These are phyloP conservation scores for Lissonota sp. DNA, from an alignment of 2,888 invertebrate species.

Conservation along the genomic window DNA sequence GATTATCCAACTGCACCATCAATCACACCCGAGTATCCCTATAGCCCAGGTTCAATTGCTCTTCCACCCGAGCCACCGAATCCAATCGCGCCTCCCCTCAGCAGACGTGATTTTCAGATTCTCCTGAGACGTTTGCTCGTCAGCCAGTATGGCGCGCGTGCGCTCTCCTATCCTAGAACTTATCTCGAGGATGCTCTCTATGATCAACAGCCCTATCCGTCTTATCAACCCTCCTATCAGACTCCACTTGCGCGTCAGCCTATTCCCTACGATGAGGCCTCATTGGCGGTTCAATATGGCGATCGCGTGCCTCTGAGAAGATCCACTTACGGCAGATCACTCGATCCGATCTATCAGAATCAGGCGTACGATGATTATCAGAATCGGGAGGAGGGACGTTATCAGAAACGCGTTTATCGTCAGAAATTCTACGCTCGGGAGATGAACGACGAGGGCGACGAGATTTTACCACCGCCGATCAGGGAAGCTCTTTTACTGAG, in stretches of 20 bases:
- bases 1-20: constrained; percentile 72
- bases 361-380: constrained; percentile 79
- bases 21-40: constrained; percentile 75
- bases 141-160: constrained; percentile 85
- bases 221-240: constrained; percentile 83
- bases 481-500: constrained; percentile 89
- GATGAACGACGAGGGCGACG: constrained; percentile 84
- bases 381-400: constrained; percentile 77
- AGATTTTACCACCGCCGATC: constrained; percentile 89
- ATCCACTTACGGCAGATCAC: constrained; percentile 70
- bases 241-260: constrained; percentile 74
- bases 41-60: constrained; percentile 72
- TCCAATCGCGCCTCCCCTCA: constrained; percentile 88
- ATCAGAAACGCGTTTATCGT: constrained; percentile 79
- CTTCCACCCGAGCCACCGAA: constrained; percentile 85
- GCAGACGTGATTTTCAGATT: constrained; percentile 89
- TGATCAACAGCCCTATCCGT: constrained; percentile 81
- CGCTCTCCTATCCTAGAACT: constrained; percentile 79
- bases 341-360: constrained; percentile 76
- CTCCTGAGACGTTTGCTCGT: constrained; percentile 88
- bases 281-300: constrained; percentile 73
- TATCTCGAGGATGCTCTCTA: constrained; percentile 81
- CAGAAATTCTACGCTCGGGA: constrained; percentile 79
- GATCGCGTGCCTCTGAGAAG: constrained; percentile 78
- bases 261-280: constrained; percentile 69